These are phyloP conservation scores for Cetonia aurata DNA, from an alignment of 2,888 invertebrate genomes.

Conservation along the genomic window DNA sequence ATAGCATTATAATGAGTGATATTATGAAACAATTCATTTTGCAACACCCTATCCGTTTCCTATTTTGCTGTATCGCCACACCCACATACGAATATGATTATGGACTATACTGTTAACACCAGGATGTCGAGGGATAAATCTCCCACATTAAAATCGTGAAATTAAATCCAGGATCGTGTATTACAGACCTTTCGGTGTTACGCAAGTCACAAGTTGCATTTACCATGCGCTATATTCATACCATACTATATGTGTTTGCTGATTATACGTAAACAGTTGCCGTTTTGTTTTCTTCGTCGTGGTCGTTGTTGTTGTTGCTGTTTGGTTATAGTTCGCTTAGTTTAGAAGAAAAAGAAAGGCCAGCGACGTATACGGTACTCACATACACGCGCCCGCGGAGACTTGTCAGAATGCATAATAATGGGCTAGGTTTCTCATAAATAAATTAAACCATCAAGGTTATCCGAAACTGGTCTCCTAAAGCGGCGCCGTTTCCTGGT, in stretches of 20 bases:
- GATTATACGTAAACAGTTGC: not conserved
- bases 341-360: conserved; percentile 56
- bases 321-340: conserved; percentile 18
- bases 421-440: conserved; percentile 64
- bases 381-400: conserved; percentile 1
- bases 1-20: too few relatives aligned
- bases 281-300: conserved; percentile 2
- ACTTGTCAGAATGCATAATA: conserved; percentile 61
- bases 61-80: conserved; percentile 21
- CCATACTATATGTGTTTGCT: not conserved
- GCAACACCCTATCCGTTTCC: too few relatives aligned
- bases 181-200: conserved; percentile 22
- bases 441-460: conserved; percentile 64
- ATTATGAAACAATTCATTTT: too few relatives aligned
- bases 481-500: conserved; percentile 57
- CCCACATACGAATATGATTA: conserved; percentile 30
- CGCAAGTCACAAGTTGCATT: conserved; percentile 37
- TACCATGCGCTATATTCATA: conserved; percentile 9
- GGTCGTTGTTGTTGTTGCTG: conserved; percentile 11
- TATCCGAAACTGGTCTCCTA: conserved; percentile 63
- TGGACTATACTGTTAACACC: conserved; percentile 32
- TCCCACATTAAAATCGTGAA: conserved; percentile 44
- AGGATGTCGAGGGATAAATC: conserved; percentile 37
- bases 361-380: conserved; percentile 45
- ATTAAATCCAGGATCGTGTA: conserved; percentile 43